phyloP scores from a whole-genome alignment of 2,797 vertebrate species.

The Peromyscus aztecus region DNA sequence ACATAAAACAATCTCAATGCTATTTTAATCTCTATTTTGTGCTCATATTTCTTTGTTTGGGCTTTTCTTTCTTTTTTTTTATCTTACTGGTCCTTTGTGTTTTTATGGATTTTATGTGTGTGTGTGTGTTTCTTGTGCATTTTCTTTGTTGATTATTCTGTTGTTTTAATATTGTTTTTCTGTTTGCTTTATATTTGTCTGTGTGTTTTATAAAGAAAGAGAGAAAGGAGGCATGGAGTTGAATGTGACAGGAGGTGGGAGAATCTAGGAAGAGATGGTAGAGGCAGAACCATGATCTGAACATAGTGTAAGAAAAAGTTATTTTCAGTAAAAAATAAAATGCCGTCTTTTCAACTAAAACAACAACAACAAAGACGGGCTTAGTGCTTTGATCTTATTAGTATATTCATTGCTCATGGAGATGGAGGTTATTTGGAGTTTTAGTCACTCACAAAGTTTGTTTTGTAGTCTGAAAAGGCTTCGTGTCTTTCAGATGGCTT shows the following conservation, averaged over 20 bases:
- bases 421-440: background rate
- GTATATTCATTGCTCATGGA: background rate
- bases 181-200: background rate
- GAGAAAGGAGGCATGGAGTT: background rate
- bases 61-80: background rate
- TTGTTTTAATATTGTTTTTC: background rate
- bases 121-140: background rate
- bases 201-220: background rate
- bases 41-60: background rate
- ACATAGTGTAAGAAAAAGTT: background rate
- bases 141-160: background rate
- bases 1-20: background rate
- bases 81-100: background rate
- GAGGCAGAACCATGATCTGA: background rate
- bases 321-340: background rate
- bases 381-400: background rate
- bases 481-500: background rate
- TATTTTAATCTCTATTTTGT: background rate
- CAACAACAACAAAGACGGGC: background rate
- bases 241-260: background rate
- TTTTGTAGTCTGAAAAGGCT: slow-evolving; percentile 19
- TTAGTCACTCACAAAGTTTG: background rate
- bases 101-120: background rate
- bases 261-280: background rate
- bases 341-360: background rate